Percentiles rank a stretch among this genome's conserved stretches.
phyloP scores from a whole-genome alignment of 2,888 invertebrate species.

The Aphidius colemani region DNA sequence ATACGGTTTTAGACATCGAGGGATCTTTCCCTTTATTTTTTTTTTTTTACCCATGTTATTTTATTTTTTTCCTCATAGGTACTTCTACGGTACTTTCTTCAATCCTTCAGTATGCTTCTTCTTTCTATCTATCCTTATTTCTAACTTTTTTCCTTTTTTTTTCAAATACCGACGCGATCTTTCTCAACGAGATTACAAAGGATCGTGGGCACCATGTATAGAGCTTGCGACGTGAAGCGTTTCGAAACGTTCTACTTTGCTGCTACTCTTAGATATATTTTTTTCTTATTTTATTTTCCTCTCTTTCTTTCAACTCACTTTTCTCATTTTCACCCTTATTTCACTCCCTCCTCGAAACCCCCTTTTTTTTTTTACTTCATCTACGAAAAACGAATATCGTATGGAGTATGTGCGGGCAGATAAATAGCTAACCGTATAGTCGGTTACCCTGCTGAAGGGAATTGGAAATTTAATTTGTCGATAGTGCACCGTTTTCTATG shows the following conservation, averaged over 20 bases:
- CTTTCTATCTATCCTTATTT: slow-evolving; percentile 11
- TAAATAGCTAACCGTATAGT: slow-evolving; percentile 29
- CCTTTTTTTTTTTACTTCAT: slow-evolving; percentile 15
- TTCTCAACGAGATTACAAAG: slow-evolving; percentile 57
- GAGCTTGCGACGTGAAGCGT: slow-evolving; percentile 45
- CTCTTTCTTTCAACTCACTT: no score
- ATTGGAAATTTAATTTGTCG: slow-evolving; percentile 37
- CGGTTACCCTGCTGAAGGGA: slow-evolving; percentile 23
- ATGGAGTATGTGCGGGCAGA: slow-evolving; percentile 23
- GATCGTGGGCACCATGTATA: slow-evolving; percentile 38
- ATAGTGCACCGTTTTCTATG: slow-evolving; percentile 29
- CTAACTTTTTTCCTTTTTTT: slow-evolving; percentile 31
- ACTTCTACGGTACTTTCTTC: slow-evolving; percentile 14
- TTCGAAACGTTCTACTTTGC: slow-evolving; percentile 44
- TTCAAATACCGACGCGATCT: slow-evolving; percentile 43
- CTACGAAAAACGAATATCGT: slow-evolving; percentile 25
- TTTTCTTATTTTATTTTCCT: background rate
- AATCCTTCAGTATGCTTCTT: slow-evolving; percentile 14
- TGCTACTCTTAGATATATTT: background rate
- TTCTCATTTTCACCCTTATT: background rate
- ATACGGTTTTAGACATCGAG: slow-evolving; percentile 41
- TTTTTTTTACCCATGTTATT: slow-evolving; percentile 1
- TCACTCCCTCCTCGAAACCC: background rate
- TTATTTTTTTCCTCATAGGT: slow-evolving; percentile 1
- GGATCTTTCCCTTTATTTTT: background rate